Conservation (phyloP, 2,888 invertebrate genomes). For the Diarsia brunnea region DNA sequence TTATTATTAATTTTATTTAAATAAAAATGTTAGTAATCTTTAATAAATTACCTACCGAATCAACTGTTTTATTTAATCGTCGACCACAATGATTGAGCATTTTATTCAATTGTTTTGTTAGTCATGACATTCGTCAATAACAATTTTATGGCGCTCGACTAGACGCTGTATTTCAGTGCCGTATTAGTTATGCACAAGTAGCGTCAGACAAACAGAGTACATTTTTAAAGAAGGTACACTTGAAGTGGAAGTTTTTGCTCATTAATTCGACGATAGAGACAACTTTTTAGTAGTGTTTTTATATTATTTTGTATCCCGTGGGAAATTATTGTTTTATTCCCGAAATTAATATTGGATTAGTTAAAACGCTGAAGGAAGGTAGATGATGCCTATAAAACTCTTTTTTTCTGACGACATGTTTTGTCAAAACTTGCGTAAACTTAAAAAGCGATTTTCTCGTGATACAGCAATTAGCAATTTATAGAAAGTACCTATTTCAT, state of each 20-base stretch:
- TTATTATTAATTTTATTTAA: too few relatives aligned
- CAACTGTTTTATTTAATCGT: neutral
- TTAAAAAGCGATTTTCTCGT: neutral
- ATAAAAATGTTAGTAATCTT: too few relatives aligned
- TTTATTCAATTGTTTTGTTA: neutral
- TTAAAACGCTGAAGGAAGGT: neutral
- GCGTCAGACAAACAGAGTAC: slow-evolving; percentile 6
- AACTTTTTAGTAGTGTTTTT: slow-evolving; percentile 24
- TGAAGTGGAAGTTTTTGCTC: slow-evolving; percentile 28
- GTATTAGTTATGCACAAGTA: neutral
- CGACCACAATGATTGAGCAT: neutral
- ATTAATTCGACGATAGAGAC: slow-evolving; percentile 22
- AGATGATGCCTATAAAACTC: neutral
- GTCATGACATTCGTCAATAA: neutral
- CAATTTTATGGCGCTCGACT: neutral
- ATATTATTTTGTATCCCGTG: slow-evolving; percentile 42
- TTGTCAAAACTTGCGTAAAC: too few relatives aligned
- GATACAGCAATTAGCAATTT: neutral
- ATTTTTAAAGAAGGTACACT: slow-evolving; percentile 28
- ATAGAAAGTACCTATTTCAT: neutral
- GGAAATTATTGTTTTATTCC: slow-evolving; percentile 66
- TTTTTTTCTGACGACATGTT: neutral
- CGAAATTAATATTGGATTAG: slow-evolving; percentile 61
- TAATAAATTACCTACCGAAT: too few relatives aligned
- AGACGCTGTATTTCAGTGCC: neutral